These are phyloP conservation scores for Neolamprologus longior DNA, from an alignment of 2,113 vertebrate genomes.

Conservation along the genomic window DNA sequence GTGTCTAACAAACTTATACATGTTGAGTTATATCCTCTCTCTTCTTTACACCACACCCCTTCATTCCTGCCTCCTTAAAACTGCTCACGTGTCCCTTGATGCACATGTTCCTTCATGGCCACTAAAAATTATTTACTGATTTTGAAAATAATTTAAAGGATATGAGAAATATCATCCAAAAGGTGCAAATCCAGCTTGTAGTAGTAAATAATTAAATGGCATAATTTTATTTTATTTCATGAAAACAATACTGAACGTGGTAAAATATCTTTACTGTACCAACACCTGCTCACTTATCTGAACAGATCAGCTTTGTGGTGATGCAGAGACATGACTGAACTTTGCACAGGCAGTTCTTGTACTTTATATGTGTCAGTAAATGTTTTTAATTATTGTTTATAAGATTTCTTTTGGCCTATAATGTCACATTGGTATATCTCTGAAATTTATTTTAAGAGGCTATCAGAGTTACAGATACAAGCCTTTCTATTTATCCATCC, in stretches of 20 bases:
- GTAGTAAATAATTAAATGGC: neutral
- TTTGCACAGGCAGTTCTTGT: neutral
- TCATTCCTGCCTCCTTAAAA: neutral
- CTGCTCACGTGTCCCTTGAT: neutral
- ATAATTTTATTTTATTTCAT: neutral
- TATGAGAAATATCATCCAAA: neutral
- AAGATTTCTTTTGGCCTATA: accelerated
- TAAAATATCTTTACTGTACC: neutral
- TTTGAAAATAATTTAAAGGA: neutral
- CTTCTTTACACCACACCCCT: neutral
- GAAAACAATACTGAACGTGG: accelerated
- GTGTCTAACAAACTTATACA: neutral
- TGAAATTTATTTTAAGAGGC: accelerated
- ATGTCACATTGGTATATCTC: accelerated
- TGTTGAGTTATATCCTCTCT: neutral
- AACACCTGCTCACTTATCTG: slow-evolving; percentile 21
- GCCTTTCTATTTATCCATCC: neutral
- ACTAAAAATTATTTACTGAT: accelerated
- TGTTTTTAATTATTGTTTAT: neutral
- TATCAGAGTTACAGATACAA: neutral
- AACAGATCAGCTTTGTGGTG: neutral
- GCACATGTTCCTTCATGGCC: neutral
- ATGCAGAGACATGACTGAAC: neutral
- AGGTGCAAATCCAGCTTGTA: neutral
- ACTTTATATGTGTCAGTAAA: neutral